Base-by-base conservation (phyloP, 2,797 vertebrate species). In the Acestrorhynchus altus region DNA sequence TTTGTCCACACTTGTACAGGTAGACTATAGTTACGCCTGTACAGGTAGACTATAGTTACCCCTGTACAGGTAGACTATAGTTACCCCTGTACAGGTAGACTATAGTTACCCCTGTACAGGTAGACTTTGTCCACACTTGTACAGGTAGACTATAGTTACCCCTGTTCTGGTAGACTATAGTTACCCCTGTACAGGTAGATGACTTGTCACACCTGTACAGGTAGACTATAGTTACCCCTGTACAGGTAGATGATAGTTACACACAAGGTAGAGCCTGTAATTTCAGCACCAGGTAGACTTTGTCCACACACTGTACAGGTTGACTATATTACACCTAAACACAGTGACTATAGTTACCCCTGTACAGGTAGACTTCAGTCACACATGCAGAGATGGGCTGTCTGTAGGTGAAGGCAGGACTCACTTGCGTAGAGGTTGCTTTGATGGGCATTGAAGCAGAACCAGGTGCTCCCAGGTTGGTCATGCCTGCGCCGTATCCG, bases 371-470 rank as follows among this genome's bases (percentile, higher is more conserved):
- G 13, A 47, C 4, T 15, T n/a, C 8, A 8, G 18, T 2, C 18
- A 51, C 10, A 24, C 65, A 10, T 35, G 57, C 7, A 13, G 11
- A 20, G 4, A 3, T 9, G 39, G n/a, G 18, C 15, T 10, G 11
- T 24, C 15, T 8, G 4, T 26, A 3, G 22, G 18, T 49, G 42
- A 28, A 26, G 12, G 8, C 20, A 51, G 2, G 61, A 96, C 97
- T 97, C 91, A 98, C 97, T 98, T 92, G 96, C 95, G 28, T 98
- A 98, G 76, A 97, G 96, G 2, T n/a, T n/a, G 97, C 97, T 89
- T 95, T 97, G 89, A 95, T 94, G 0, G 96, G 97, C 96, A 12
- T 96, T 98, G 86, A 98, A 96, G 92, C 98, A 98, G 97, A 98
- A 1, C 94, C 95, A 0, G 97, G 96, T 1, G 97, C 96, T 0